phyloP scores from a whole-genome alignment of 2,113 vertebrate species.

The Xiphophorus couchianus region DNA sequence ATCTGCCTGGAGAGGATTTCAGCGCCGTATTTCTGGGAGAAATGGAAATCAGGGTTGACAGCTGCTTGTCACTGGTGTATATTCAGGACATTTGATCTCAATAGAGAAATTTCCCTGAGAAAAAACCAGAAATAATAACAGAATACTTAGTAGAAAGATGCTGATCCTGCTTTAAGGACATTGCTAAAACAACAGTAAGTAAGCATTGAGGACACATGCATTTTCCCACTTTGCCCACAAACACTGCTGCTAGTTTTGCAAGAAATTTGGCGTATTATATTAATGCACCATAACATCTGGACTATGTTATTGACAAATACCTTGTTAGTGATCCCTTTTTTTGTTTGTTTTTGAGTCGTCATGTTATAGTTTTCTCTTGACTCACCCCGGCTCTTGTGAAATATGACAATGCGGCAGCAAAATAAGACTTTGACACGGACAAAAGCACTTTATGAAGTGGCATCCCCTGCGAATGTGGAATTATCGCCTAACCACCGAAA shows the following conservation, averaged over 20 bases:
- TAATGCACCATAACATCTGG: constrained; percentile 57
- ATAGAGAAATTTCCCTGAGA: constrained; percentile 69
- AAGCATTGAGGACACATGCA: constrained; percentile 43
- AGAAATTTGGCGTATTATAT: constrained; percentile 53
- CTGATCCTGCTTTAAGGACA: constrained; percentile 51
- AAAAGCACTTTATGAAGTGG: constrained; percentile 65
- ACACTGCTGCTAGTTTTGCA: constrained; percentile 59
- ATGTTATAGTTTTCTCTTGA: constrained; percentile 31
- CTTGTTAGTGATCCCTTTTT: constrained; percentile 36
- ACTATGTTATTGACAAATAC: constrained; percentile 72
- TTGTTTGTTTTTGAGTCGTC: constrained; percentile 25
- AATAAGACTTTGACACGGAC: constrained; percentile 66
- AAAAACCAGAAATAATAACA: constrained; percentile 50
- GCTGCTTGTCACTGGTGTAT: constrained; percentile 78
- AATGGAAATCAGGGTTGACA: constrained; percentile 82
- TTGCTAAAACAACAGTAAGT: constrained; percentile 50
- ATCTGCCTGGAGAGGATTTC: constrained; percentile 82
- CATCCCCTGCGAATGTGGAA: constrained; percentile 68
- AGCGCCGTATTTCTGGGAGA: constrained; percentile 79
- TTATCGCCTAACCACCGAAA: constrained; percentile 67
- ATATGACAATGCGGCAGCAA: constrained; percentile 58
- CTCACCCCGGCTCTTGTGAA: constrained; percentile 51
- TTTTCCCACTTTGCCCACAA: constrained; percentile 40
- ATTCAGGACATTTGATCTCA: constrained; percentile 79
- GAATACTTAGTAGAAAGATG: constrained; percentile 62